Base-by-base conservation (phyloP, 1,140 invertebrate species). In the Bombus soroeensis region DNA sequence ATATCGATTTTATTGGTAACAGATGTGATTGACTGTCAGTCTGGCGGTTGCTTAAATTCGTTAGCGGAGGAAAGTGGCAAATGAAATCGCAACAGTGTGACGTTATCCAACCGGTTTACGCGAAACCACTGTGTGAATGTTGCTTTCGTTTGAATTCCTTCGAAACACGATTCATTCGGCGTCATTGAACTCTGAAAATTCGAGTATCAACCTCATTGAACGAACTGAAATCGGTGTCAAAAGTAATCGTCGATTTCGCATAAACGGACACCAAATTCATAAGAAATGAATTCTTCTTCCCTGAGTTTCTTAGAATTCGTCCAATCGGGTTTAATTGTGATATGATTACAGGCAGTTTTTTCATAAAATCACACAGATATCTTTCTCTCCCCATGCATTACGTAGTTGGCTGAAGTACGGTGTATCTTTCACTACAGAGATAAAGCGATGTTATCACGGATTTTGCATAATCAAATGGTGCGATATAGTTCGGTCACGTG, bases 1-100 rank as follows among this genome's bases (percentile, higher is more conserved):
- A 72, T 12, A 70, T 82, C 81, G 74, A 88, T 88, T 70, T 77
- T 68, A 32, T 73, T 41, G 41, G 77, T 75, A 86, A 76, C 43
- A 72, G 10, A 77, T 41, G 25, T 1, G 43, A 32, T 87, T 64
- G 64, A 8, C 13, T 79, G 87, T 84, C 84, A 22, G 22, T 6
- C 15, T 78, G 53, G 81, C 72, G 76, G 74, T 32, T 71, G 41
- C 9, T 39, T 83, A 71, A 62, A 41, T 62, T 82, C 10, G 22
- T 72, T 66, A 66, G 34, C 32, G 5, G 1, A 66, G 0, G 34
- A 81, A 59, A 71, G n/a, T 41, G n/a, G 28, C 66, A 74, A 37
- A 57, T 47, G 28, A n/a, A 25, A 72, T 70, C 22, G 66, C 2
- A 22, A 59, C 25, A 15, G 41, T 47, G 25, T 34, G 37, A 70